These are phyloP conservation scores for Acanthaster planci DNA, from an alignment of 35 echinoderm and acorn worm species.

Conservation along the genomic window DNA sequence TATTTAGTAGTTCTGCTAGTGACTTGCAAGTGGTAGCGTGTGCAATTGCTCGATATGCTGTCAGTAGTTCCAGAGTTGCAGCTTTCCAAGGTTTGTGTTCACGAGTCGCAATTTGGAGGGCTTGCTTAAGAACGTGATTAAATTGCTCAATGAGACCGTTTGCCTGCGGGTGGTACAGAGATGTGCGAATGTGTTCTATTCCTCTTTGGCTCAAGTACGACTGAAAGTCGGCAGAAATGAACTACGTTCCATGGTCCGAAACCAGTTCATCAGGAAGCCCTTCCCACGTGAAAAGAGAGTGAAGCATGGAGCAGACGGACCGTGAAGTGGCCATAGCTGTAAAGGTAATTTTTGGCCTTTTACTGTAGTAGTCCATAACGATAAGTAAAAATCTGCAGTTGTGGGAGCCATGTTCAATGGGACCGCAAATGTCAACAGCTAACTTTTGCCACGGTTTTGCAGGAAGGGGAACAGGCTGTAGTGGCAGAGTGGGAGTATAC, in stretches of 20 bases:
- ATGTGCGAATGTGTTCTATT: slow-evolving; percentile 48
- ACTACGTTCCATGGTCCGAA: slow-evolving; percentile 45
- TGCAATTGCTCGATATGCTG: slow-evolving; percentile 50
- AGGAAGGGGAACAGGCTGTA: slow-evolving; percentile 61
- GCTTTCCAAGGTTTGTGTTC: slow-evolving; percentile 60
- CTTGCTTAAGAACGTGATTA: too few relatives aligned
- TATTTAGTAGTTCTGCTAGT: slow-evolving; percentile 58
- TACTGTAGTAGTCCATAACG: slow-evolving; percentile 55
- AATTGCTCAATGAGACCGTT: slow-evolving; percentile 36
- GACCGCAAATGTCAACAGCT: slow-evolving; percentile 57
- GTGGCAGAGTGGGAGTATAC: too few relatives aligned
- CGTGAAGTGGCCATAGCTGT: slow-evolving; percentile 29
- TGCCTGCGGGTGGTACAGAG: slow-evolving; percentile 47
- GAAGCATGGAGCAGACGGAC: slow-evolving; percentile 36
- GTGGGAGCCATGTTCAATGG: slow-evolving; percentile 36
- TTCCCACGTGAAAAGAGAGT: slow-evolving; percentile 54
- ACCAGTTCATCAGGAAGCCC: slow-evolving; percentile 50
- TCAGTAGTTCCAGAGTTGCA: slow-evolving; percentile 46
- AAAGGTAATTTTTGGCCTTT: too few relatives aligned
- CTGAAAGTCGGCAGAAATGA: slow-evolving; percentile 51
- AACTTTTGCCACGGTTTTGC: slow-evolving; percentile 49
- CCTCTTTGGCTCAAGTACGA: slow-evolving; percentile 28
- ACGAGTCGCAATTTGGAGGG: too few relatives aligned
- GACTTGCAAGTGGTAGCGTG: slow-evolving; percentile 59
- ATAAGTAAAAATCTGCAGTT: slow-evolving; percentile 66